phyloP scores from a whole-genome alignment of 2,113 vertebrate species.

The Ctenomys sociabilis region DNA sequence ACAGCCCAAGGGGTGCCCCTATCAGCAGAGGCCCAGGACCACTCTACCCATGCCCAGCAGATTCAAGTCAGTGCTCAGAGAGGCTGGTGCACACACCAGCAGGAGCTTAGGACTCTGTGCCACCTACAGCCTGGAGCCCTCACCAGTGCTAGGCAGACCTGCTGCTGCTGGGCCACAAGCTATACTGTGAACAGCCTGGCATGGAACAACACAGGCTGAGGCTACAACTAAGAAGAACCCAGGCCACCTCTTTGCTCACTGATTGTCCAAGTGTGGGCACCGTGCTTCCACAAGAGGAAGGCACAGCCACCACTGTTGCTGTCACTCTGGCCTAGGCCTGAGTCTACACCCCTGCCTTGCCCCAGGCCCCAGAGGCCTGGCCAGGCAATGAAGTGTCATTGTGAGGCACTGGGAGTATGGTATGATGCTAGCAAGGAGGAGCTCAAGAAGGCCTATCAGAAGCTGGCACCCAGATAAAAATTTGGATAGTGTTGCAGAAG shows the following conservation, averaged over 20 bases:
- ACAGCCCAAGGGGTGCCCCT: rapidly evolving
- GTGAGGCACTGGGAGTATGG: constrained; percentile 92
- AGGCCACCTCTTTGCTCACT: constrained; percentile 41
- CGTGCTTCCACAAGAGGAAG: constrained; percentile 9
- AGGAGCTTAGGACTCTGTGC: background rate
- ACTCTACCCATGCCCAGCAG: background rate
- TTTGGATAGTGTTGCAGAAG: constrained; percentile 93
- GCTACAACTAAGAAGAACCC: background rate
- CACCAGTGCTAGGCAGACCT: background rate
- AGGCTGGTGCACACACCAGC: background rate
- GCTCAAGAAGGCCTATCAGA: constrained; percentile 94
- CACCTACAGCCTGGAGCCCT: background rate
- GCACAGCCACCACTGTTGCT: background rate
- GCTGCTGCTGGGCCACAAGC: background rate
- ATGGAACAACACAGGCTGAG: background rate
- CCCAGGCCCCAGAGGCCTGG: constrained; percentile 44
- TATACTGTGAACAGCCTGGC: background rate
- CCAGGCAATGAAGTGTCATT: constrained; percentile 93
- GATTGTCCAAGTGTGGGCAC: constrained; percentile 50
- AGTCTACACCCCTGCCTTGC: background rate
- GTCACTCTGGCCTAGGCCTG: constrained; percentile 36
- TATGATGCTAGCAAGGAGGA: constrained; percentile 93
- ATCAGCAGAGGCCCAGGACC: rapidly evolving
- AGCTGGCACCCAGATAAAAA: constrained; percentile 96
- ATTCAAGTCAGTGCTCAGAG: background rate